A percentile compares a stretch with the other conserved stretches of the same genome.
phyloP scores from a whole-genome alignment of 1,140 invertebrate genomes.

The Adoxophyes honmai region DNA sequence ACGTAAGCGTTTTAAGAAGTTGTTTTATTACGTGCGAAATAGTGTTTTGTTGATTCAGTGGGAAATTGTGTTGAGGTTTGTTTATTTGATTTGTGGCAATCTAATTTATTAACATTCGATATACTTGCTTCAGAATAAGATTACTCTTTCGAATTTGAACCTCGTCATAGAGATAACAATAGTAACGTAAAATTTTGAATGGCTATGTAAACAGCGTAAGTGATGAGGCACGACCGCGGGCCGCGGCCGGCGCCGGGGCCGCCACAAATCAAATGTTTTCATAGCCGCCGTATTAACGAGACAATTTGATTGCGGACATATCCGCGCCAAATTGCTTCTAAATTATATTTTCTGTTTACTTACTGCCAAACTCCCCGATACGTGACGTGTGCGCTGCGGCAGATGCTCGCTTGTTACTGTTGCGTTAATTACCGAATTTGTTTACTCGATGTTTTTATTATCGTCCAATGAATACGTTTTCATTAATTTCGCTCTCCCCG shows the following conservation, averaged over 20 bases:
- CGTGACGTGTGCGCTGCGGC: conserved; percentile 34
- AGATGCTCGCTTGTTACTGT: conserved; percentile 49
- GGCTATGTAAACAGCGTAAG: too few relatives aligned
- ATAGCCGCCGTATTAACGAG: conserved; percentile 74
- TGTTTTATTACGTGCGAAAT: too few relatives aligned
- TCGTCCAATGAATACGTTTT: conserved; percentile 32
- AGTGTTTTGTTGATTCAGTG: too few relatives aligned
- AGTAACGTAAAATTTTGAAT: too few relatives aligned
- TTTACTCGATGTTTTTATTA: conserved; percentile 39
- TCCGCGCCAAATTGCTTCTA: conserved; percentile 74
- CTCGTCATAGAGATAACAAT: too few relatives aligned
- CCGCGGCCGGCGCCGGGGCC: conserved; percentile 39
- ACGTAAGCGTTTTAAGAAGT: too few relatives aligned
- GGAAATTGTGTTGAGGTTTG: too few relatives aligned
- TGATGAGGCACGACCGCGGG: too few relatives aligned
- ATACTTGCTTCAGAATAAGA: too few relatives aligned
- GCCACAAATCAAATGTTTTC: conserved; percentile 77
- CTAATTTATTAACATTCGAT: too few relatives aligned
- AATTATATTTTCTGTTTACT: conserved; percentile 77
- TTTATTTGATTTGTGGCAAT: too few relatives aligned
- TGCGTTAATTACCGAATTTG: conserved; percentile 57
- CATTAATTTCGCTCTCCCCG: conserved; percentile 23
- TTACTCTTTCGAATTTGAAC: too few relatives aligned
- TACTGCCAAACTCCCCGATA: conserved; percentile 67
- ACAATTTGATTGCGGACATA: conserved; percentile 77